Percentiles rank a stretch among this genome's conserved stretches.
phyloP scores from a whole-genome alignment of 2,113 vertebrate species.

The Sciurus niger region DNA sequence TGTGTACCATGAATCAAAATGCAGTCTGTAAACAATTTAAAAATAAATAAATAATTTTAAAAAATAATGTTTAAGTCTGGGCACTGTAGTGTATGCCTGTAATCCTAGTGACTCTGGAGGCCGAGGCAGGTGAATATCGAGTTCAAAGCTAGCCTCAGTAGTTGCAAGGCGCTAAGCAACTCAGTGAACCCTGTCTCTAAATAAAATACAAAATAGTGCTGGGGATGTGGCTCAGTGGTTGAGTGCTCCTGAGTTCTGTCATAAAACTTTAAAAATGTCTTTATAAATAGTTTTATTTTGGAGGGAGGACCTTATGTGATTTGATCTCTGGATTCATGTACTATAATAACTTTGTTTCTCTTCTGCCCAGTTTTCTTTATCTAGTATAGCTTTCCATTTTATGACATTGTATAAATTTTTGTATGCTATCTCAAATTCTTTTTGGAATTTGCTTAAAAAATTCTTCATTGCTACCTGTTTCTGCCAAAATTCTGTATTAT shows the following conservation, averaged over 20 bases:
- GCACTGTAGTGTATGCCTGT: no score
- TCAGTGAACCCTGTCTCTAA: no score
- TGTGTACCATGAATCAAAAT: no score
- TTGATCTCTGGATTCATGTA: not conserved
- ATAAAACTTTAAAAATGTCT: not conserved
- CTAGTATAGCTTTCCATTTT: not conserved
- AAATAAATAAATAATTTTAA: no score
- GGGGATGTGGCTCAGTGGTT: no score
- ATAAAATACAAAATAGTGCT: no score
- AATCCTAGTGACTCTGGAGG: no score
- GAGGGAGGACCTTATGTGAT: not conserved
- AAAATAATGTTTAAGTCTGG: not conserved
- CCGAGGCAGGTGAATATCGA: no score
- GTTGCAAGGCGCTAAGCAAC: no score
- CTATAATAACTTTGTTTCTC: not conserved
- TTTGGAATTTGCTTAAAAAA: not conserved
- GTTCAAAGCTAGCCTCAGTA: no score
- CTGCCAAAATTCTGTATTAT: not conserved
- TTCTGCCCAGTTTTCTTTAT: not conserved
- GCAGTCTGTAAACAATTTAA: no score
- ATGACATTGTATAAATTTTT: not conserved
- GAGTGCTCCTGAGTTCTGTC: no score
- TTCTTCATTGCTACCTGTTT: not conserved
- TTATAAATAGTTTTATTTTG: not conserved
- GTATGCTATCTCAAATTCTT: not conserved